A percentile compares a stretch with the other conserved stretches of the same genome.
Conservation (phyloP, 2,113 vertebrate genomes). For the Xiphias gladius region DNA sequence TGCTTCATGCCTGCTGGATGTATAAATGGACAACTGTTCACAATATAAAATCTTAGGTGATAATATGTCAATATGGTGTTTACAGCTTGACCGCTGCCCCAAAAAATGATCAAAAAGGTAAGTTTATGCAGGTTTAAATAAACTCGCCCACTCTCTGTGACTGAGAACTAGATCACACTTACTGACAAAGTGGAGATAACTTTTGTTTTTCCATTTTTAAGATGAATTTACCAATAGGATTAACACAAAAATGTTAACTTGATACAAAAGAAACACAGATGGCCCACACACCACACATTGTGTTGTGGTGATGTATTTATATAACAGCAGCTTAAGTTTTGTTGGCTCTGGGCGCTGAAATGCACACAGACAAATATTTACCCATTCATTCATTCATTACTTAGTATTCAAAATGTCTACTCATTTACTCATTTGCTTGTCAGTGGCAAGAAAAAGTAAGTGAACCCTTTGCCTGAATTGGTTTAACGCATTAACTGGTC, state of each 20-base stretch:
- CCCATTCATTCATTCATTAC: conserved; percentile 4
- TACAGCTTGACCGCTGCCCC: too few species aligned
- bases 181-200: background rate
- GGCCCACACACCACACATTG: conserved; percentile 14
- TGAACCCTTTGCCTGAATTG: too few species aligned
- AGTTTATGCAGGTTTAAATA: background rate
- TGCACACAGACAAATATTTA: conserved; percentile 2
- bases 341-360: background rate
- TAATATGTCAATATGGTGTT: too few species aligned
- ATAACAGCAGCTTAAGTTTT: conserved; percentile 11
- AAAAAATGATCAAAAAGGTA: background rate
- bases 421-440: background rate
- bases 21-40: too few species aligned
- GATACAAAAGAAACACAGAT: conserved; percentile 2
- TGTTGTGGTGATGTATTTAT: background rate
- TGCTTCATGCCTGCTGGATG: too few species aligned
- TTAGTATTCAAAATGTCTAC: background rate
- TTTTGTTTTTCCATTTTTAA: background rate
- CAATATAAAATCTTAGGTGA: too few species aligned
- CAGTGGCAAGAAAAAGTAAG: too few species aligned
- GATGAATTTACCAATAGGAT: background rate
- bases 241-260: background rate
- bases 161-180: background rate
- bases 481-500: too few species aligned
- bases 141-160: background rate